These are phyloP conservation scores for Lysiphlebus fabarum DNA, from an alignment of 1,140 invertebrate species.

Conservation along the genomic window DNA sequence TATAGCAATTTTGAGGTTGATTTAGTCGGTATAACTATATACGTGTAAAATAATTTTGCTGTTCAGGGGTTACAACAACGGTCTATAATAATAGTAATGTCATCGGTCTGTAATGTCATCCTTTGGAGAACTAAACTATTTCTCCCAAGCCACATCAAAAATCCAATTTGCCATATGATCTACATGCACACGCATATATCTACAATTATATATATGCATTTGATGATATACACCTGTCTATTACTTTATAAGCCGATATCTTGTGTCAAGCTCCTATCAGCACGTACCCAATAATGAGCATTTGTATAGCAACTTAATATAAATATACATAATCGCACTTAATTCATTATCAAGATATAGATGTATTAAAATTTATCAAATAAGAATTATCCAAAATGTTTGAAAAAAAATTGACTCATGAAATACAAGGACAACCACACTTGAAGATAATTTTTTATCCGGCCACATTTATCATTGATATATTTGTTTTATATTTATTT, in stretches of 20 bases:
- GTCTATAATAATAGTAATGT: constrained; percentile 30
- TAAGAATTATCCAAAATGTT: not conserved
- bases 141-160: constrained; percentile 3
- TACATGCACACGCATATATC: no score
- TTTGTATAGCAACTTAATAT: not conserved
- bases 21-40: not conserved
- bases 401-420: no score
- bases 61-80: constrained; percentile 25
- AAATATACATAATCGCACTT: not conserved
- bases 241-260: constrained; percentile 18
- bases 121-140: constrained; percentile 20
- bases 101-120: constrained; percentile 37
- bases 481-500: no score
- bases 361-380: not conserved
- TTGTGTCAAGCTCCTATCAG: constrained; percentile 20
- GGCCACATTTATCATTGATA: no score
- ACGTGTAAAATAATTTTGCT: constrained; percentile 24
- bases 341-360: constrained; percentile 9
- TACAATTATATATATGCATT: no score
- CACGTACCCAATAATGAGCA: constrained; percentile 14
- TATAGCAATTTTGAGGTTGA: constrained; percentile 19
- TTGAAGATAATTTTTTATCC: no score
- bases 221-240: constrained; percentile 1
- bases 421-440: no score
- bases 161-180: no score